A percentile compares a stretch with the other conserved stretches of the same genome.
Evolutionary conservation across 2,797 vertebrate species (phyloP).

Genomic region (Danio albolineatus): DNA sequence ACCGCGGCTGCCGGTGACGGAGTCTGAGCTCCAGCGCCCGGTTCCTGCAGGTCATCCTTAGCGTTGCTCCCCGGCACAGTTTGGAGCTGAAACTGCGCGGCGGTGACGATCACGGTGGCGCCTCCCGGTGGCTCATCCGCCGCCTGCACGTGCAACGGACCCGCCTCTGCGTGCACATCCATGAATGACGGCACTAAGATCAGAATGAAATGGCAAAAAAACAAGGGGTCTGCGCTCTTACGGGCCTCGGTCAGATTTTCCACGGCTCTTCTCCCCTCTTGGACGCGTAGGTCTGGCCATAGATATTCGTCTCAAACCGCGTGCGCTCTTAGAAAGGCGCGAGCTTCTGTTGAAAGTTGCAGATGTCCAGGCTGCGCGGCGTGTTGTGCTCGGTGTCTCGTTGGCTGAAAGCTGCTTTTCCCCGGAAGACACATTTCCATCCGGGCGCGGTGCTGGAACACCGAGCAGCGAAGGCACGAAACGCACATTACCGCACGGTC

Average conservation of each 20-base stretch:
- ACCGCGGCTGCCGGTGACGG: neutral
- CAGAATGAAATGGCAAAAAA: constrained; percentile 62
- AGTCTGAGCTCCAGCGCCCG: constrained; percentile 21
- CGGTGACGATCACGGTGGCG: constrained; percentile 59
- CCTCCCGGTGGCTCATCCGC: constrained; percentile 62
- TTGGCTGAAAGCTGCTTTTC: constrained; percentile 36
- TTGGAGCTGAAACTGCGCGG: constrained; percentile 65
- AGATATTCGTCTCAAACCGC: constrained; percentile 11
- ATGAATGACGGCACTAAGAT: constrained; percentile 57
- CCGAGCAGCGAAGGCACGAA: constrained; percentile 24
- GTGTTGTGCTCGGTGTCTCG: constrained; percentile 20
- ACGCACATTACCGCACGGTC: constrained; percentile 25
- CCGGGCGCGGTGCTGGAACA: constrained; percentile 39
- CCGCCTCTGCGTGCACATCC: constrained; percentile 73
- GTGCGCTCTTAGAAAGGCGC: constrained; percentile 13
- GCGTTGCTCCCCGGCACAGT: constrained; percentile 46
- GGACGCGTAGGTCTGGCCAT: constrained; percentile 34
- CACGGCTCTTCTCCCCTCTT: constrained; percentile 38
- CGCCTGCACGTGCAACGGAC: constrained; percentile 60
- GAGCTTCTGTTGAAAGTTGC: constrained; percentile 23
- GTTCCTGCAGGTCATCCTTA: constrained; percentile 17
- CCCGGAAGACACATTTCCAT: constrained; percentile 52
- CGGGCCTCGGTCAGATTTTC: constrained; percentile 37
- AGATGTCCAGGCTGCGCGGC: constrained; percentile 18
- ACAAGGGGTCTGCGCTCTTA: neutral